phyloP scores from a whole-genome alignment of 2,888 invertebrate species.

The Seira sanloemensis region DNA sequence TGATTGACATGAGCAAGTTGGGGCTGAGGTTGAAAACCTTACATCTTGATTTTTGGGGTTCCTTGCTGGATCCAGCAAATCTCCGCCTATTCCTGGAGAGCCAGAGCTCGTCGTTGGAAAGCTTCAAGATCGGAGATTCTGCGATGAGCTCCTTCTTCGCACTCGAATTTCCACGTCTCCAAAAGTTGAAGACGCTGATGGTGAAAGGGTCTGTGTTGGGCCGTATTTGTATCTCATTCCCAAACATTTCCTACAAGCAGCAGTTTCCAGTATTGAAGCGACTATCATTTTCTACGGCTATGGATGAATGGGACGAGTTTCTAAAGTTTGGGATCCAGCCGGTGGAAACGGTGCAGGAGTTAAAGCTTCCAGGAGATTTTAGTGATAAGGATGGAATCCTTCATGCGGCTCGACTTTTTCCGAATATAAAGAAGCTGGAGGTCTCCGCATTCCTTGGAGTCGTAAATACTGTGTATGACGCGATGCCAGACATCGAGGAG shows the following conservation, averaged over 20 bases:
- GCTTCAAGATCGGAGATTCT: conserved; percentile 61
- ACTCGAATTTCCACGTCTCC: conserved; percentile 65
- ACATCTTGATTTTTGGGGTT: conserved; percentile 67
- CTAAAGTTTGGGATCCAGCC: conserved; percentile 61
- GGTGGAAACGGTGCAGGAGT: conserved; percentile 56
- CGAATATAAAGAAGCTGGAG: conserved; percentile 63
- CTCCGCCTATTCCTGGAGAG: conserved; percentile 56
- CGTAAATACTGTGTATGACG: conserved; percentile 54
- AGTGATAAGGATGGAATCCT: conserved; percentile 49
- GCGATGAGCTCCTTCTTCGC: conserved; percentile 63
- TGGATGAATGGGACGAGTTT: conserved; percentile 69
- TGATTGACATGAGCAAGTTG: conserved; percentile 50
- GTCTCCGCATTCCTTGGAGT: conserved; percentile 46
- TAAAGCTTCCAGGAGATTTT: conserved; percentile 67
- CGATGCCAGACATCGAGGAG: conserved; percentile 67
- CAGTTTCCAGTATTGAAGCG: conserved; percentile 66
- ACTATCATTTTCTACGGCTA: conserved; percentile 50
- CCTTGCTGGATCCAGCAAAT: conserved; percentile 25
- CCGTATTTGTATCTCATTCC: conserved; percentile 64
- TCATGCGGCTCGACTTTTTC: conserved; percentile 62
- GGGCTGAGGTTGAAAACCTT: conserved; percentile 50
- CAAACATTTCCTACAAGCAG: conserved; percentile 53
- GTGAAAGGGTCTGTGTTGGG: conserved; percentile 67
- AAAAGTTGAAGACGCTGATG: conserved; percentile 51
- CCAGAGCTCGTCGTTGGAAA: conserved; percentile 54